Percentiles rank a stretch among this genome's conserved stretches.
Conservation (phyloP, 2,113 vertebrate species). For the Atrichornis clamosus region DNA sequence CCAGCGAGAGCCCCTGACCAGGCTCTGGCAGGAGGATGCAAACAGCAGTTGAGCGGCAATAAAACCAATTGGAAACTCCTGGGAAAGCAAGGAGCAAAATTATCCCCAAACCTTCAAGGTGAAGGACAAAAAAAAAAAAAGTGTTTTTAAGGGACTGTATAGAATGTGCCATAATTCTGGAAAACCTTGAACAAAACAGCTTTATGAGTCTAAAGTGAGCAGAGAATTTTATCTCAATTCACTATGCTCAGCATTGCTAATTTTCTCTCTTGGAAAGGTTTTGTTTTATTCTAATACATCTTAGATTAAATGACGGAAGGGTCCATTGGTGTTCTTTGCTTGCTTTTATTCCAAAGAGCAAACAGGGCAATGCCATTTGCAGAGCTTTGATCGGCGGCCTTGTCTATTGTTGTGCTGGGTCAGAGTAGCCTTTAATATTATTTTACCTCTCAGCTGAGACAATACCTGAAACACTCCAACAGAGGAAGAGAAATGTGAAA, state of each 20-base stretch:
- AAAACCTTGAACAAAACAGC: background rate
- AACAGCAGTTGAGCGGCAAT: background rate
- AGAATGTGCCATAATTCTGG: background rate
- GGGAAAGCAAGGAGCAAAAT: background rate
- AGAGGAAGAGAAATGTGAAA: background rate
- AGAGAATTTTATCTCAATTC: background rate
- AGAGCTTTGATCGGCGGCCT: background rate
- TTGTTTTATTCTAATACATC: background rate
- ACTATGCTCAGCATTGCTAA: background rate
- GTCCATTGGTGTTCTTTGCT: background rate
- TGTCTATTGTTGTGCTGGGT: fast-evolving
- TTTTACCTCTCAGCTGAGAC: background rate
- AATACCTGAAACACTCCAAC: fast-evolving
- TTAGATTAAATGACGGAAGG: background rate
- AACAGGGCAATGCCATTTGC: background rate
- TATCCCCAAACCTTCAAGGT: background rate
- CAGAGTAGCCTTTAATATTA: background rate
- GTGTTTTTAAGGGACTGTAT: background rate
- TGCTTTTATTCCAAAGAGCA: background rate
- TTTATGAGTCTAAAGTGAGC: background rate
- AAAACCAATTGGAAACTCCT: background rate
- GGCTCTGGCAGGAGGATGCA: background rate
- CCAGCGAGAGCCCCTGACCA: background rate
- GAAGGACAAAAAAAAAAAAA: background rate
- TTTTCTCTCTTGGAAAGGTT: background rate